phyloP scores from a whole-genome alignment of 2,797 vertebrate species.

The Eospalax fontanierii region DNA sequence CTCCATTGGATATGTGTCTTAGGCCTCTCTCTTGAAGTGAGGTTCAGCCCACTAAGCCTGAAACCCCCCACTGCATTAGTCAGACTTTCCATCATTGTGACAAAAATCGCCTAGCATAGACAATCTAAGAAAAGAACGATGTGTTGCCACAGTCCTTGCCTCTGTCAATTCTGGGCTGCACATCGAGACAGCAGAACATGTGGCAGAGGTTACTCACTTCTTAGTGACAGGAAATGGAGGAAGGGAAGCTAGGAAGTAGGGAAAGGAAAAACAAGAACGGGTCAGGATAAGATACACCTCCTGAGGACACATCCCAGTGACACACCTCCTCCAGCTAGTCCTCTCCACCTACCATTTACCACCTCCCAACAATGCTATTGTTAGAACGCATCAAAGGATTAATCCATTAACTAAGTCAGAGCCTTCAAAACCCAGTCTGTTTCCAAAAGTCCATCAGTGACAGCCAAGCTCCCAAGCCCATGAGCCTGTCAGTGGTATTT shows the following conservation, averaged over 20 bases:
- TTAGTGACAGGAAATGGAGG: not conserved
- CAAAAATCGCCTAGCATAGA: not conserved
- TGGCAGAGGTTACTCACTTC: not conserved
- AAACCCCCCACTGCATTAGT: not conserved
- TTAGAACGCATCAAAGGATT: too few relatives aligned
- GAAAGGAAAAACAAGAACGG: not conserved
- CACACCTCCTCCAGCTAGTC: too few relatives aligned
- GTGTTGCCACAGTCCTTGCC: not conserved
- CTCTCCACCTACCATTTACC: too few relatives aligned
- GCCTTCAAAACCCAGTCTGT: too few relatives aligned
- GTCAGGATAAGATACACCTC: not conserved
- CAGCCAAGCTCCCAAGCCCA: too few relatives aligned
- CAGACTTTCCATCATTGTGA: not conserved
- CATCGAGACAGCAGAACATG: not conserved
- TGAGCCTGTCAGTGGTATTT: too few relatives aligned
- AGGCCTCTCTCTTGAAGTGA: not conserved
- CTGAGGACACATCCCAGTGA: not conserved
- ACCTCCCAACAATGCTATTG: too few relatives aligned
- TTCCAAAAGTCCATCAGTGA: too few relatives aligned
- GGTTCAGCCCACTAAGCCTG: not conserved
- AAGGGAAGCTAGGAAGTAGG: not conserved
- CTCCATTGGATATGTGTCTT: not conserved
- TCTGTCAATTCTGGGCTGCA: not conserved
- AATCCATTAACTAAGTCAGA: too few relatives aligned
- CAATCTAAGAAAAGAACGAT: not conserved